Evolutionary conservation across 2,797 vertebrate genomes (phyloP), one percentile per base, ranked within the genome.

Genomic region (Linurgus olivaceus): DNA sequence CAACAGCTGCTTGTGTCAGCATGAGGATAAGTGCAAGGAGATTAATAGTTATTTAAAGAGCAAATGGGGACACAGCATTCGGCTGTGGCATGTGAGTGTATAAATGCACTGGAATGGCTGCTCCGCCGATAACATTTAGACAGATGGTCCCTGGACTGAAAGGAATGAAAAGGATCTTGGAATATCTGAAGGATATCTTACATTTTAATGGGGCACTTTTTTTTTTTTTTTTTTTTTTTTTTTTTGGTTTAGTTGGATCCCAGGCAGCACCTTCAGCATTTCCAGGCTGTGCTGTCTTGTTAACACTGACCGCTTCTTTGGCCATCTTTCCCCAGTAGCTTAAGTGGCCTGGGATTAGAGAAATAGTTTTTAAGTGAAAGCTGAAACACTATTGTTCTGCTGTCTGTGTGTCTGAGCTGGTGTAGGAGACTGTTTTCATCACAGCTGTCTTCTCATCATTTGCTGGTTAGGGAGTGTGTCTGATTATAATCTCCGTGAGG

Each of bases 41-140:
- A 99, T 99, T 98, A 98, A 99, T 99, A 97, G 98, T 97, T 91
- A 97, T 98, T 98, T 98, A 97, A 98, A 98, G 98, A 98, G 98
- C 96, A 97, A 96, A 97, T 96, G 97, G 98, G 98, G 98, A 98
- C 97, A 96, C 97, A 97, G 98, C 98, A 98, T 98, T 98, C 66
- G 29, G 93, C 98, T 96, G 93, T 97, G 98, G 99, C 99, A 99
- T 99, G 98, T 71, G 95, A 94, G 93, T 52, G 96, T 98, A 98
- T 98, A 98, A 98, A 98, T 97, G 98, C 87, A 83, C 97, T 97
- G 98, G 98, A 98, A 98, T 97, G 97, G 95, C 90, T 90, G 73
- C 79, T 97, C 94, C 3, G 51, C 96, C 91, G 83, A 40, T 94
- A 94, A 93, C 94, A 75, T 97, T 95, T 91, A 96, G 96, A 96